These are phyloP conservation scores for Sitodiplosis mosellana DNA, from an alignment of 1,140 invertebrate genomes.

Conservation along the genomic window DNA sequence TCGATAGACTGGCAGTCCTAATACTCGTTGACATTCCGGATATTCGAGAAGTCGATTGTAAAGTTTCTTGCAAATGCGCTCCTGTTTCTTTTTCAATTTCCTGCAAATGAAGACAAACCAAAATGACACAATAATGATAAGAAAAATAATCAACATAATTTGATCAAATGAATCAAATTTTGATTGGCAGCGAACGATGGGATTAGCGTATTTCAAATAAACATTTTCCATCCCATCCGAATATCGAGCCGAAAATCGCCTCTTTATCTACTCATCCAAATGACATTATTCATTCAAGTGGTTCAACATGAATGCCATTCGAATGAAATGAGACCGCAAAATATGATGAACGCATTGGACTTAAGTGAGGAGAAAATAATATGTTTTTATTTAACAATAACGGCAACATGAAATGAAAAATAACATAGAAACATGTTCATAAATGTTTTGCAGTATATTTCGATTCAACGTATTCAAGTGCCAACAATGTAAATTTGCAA, in stretches of 20 bases:
- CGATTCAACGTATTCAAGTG: too few species aligned
- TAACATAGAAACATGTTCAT: too few species aligned
- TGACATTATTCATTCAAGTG: too few species aligned
- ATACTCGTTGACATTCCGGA: conserved; percentile 36
- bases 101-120: conserved; percentile 24
- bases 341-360: too few species aligned
- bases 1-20: conserved; percentile 17
- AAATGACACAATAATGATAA: neutral
- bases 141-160: neutral
- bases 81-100: conserved; percentile 41
- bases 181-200: neutral
- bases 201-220: neutral
- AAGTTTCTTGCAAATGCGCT: conserved; percentile 42
- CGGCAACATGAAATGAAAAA: too few species aligned
- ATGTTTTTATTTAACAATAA: too few species aligned
- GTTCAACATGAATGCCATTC: too few species aligned
- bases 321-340: too few species aligned
- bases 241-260: neutral
- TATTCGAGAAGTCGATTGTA: conserved; percentile 37
- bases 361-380: too few species aligned
- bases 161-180: neutral
- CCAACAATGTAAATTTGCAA: too few species aligned
- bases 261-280: too few species aligned
- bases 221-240: neutral
- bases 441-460: too few species aligned